A percentile compares a stretch with the other conserved stretches of the same genome.
Evolutionary conservation across 1,140 invertebrate species (phyloP).

Genomic region (Sycophila sp.): DNA sequence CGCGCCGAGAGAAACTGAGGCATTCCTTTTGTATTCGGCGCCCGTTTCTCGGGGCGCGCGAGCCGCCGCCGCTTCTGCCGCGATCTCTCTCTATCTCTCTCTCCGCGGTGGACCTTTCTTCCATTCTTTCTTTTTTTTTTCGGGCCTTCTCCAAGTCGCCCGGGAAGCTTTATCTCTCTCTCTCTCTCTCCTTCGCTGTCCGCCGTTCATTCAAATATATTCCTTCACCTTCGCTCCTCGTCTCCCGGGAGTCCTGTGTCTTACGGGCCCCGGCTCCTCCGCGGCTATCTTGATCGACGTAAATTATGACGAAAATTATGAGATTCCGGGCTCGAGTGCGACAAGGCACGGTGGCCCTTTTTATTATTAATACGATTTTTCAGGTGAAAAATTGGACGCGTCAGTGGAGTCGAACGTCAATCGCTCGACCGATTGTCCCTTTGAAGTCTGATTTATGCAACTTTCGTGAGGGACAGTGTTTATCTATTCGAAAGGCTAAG

Average conservation of each 20-base stretch:
- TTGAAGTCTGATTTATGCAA: too few relatives aligned
- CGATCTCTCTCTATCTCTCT: too few relatives aligned
- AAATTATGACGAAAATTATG: slow-evolving; percentile 24
- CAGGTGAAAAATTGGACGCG: background rate
- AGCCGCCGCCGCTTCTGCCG: background rate
- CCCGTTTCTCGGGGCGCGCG: background rate
- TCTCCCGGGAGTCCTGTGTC: background rate
- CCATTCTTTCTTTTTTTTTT: too few relatives aligned
- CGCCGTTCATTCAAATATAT: background rate
- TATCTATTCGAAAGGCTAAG: too few relatives aligned
- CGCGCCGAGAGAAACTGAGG: slow-evolving; percentile 42
- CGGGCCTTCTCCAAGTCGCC: background rate
- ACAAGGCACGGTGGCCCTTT: background rate
- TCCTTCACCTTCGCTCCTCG: too few relatives aligned
- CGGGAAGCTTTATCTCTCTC: too few relatives aligned
- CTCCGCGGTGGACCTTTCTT: too few relatives aligned
- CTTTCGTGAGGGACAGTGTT: too few relatives aligned
- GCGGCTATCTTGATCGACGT: slow-evolving; percentile 33
- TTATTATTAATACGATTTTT: background rate
- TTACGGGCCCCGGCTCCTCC: slow-evolving; percentile 36
- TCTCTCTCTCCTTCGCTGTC: slow-evolving; percentile 29
- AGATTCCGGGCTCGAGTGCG: background rate
- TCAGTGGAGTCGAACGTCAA: too few relatives aligned
- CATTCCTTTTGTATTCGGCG: slow-evolving; percentile 44
- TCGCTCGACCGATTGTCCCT: too few relatives aligned